Base-by-base conservation (phyloP, 2,888 invertebrate genomes). In the Cheilosia vulpina region DNA sequence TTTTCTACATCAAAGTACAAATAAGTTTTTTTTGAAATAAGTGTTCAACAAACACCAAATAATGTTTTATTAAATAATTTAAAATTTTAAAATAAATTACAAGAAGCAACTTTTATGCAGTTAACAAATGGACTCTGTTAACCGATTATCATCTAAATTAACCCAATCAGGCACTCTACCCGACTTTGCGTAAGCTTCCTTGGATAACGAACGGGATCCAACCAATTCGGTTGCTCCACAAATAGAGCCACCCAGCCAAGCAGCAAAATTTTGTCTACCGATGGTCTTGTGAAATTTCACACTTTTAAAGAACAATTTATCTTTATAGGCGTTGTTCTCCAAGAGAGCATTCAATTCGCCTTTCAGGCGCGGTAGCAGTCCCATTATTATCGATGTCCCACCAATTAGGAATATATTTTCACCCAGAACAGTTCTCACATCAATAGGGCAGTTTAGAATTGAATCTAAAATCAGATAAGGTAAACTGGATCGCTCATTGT, bases 231-330 rank as follows among this genome's bases (percentile, higher is more conserved):
- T 95, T 43, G 96, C 95, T 57, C 96, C 96, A 90, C 96, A 96
- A 87, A 97, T 94, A 9, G 96, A 95, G 71, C 95, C 96, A 91
- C 98, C 98, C 34, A 97, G 93, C 98, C 98, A 99, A 47, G 96
- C 95, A 13, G 95, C 94, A 90, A 95, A 96, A 93, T 98, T 98
- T 75, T 95, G 95, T 90, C 96, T 95, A 41, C 96, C 95, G 17
- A 97, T 97, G 45, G 96, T 93, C 3, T 93, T 92, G 92, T 98
- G 98, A 91, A 98, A 97, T 92, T 96, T 96, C 90, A 98, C 95
- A 31, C 93, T 93, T 72, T 94, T 93, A 24, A 95, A 90, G 87
- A 94, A 94, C 52, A 96, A 92, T 87, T 94, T 93, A 0, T 93
- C 93, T 87, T 93, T 93, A 91, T 96, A 96, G 1, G 94, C 93